Percentiles rank a stretch among this genome's conserved stretches.
Conservation (phyloP, 2,797 vertebrate genomes). For the Poecilia gillii region DNA sequence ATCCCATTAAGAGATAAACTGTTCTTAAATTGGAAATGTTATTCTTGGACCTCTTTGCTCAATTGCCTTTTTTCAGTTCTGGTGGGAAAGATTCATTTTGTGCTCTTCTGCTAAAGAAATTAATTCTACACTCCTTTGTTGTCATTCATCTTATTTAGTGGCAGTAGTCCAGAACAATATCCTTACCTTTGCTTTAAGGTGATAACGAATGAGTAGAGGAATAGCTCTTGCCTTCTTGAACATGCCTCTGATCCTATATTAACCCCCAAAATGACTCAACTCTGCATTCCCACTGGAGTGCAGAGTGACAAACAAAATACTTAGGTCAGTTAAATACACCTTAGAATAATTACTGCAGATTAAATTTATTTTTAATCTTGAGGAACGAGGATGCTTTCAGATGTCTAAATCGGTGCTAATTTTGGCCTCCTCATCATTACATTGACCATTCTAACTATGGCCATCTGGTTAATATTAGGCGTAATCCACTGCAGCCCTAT, state of each 20-base stretch:
- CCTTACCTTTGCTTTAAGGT: background rate
- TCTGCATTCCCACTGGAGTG: constrained; percentile 64
- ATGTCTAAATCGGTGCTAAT: constrained; percentile 75
- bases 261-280: constrained; percentile 65
- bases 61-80: constrained; percentile 24
- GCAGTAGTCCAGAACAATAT: background rate
- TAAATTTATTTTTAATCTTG: constrained; percentile 49
- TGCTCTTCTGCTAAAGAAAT: constrained; percentile 2
- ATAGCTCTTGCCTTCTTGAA: constrained; percentile 70
- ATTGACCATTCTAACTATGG: constrained; percentile 62
- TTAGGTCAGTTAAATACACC: constrained; percentile 66
- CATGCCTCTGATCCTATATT: constrained; percentile 66
- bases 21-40: constrained; percentile 53
- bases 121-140: background rate
- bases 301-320: constrained; percentile 68
- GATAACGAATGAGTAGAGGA: constrained; percentile 48
- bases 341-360: constrained; percentile 61
- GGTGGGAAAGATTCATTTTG: constrained; percentile 17
- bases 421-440: constrained; percentile 64
- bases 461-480: constrained; percentile 82
- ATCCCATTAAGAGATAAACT: constrained; percentile 64
- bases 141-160: background rate
- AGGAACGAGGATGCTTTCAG: constrained; percentile 71
- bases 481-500: constrained; percentile 73
- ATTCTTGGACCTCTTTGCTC: constrained; percentile 41